Evolutionary conservation across 2,888 invertebrate genomes (phyloP), one percentile per base, ranked within the genome.

Genomic region (Eupithecia exiguata): DNA sequence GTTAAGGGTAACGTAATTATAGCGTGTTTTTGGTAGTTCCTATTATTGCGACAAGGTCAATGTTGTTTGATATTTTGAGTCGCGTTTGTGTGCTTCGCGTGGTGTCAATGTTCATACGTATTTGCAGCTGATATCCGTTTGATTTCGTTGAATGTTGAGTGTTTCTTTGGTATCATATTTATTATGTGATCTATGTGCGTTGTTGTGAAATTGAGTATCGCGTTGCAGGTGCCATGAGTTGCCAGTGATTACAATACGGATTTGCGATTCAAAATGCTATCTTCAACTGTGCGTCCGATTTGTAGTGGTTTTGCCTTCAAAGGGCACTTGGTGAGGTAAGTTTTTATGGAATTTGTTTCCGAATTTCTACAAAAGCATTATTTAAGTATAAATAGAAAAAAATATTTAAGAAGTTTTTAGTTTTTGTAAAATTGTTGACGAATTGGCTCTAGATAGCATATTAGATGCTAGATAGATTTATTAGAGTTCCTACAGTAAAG

Each of bases 11-110:
- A n/a, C 30, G 7, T 30, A 16, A 35, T 1, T 35, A 18, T 35
- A 16, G 18, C 18, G 9, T n/a, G 9, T 35, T 35, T n/a, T 49
- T 53, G 14, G n/a, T 58, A 25, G 21, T 62, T 30, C 62, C 72
- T 74, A 71, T 66, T 69, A 72, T 63, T 72, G 72, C 49, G 6
- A 14, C 70, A 75, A 72, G 75, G 75, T 65, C 10, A 72, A 46
- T 65, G 43, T 72, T 4, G 43, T 58, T 58, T 58, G 46, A 12
- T n/a, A 65, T 38, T 36, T 72, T 68, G 43, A 68, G 49, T 70
- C 43, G 49, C 21, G 70, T 65, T 67, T 70, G 66, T 72, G 53
- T 68, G 36, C 69, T 70, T 43, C 61, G 67, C 62, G 49, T 25
- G n/a, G 35, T 49, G 67, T 35, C 9, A 49, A 21, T 38, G 21